These are phyloP conservation scores for Napeogenes sylphis DNA, from an alignment of 2,888 invertebrate genomes.

Conservation along the genomic window DNA sequence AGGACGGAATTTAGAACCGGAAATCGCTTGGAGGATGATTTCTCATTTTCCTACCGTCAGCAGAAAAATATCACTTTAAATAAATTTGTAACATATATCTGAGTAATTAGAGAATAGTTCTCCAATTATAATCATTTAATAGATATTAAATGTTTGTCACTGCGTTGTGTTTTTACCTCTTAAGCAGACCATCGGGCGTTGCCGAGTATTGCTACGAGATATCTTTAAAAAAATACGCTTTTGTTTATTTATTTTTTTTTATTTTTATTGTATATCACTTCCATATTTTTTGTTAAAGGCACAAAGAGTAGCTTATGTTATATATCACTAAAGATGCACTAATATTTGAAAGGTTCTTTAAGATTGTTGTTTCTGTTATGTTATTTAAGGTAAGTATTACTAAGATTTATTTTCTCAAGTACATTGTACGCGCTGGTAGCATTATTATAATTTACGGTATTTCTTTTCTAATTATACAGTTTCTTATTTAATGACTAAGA, in stretches of 20 bases:
- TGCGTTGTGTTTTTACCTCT: background rate
- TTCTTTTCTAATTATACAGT: background rate
- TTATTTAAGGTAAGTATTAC: slow-evolving; percentile 13
- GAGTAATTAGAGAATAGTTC: background rate
- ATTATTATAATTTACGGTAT: slow-evolving; percentile 3
- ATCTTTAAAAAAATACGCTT: slow-evolving; percentile 2
- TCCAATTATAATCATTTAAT: background rate
- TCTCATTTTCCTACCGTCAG: no score
- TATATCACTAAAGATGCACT: slow-evolving; percentile 12
- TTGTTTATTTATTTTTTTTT: background rate
- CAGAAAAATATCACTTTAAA: no score
- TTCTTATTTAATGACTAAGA: background rate
- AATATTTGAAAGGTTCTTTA: slow-evolving; percentile 12
- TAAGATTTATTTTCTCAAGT: slow-evolving; percentile 17
- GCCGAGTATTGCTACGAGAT: background rate
- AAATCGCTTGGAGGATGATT: no score
- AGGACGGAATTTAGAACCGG: no score
- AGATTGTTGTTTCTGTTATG: slow-evolving; percentile 10
- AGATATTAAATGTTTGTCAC: background rate
- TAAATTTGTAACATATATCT: background rate
- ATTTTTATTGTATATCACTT: slow-evolving; percentile 1
- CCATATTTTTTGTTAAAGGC: background rate
- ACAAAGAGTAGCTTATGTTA: slow-evolving; percentile 11
- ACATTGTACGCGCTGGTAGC: slow-evolving; percentile 24
- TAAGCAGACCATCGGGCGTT: background rate